A percentile compares a stretch with the other conserved stretches of the same genome.
Evolutionary conservation across 2,113 vertebrate genomes (phyloP).

Genomic region (Lagopus muta): DNA sequence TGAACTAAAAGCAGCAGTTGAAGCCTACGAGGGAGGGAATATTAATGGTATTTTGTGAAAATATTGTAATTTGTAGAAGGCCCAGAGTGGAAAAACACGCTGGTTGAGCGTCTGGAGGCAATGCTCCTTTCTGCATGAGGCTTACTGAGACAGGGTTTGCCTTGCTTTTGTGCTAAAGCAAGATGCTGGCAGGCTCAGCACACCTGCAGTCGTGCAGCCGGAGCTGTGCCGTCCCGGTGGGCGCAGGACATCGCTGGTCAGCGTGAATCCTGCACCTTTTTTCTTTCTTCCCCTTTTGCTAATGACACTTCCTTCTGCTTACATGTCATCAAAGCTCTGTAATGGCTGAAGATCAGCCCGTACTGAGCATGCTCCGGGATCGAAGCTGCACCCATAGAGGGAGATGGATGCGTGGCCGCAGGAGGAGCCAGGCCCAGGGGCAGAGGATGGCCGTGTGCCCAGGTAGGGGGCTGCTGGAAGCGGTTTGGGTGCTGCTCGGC

Average conservation of each 20-base stretch:
- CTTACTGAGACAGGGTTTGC: slow-evolving; percentile 47
- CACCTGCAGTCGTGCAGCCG: neutral
- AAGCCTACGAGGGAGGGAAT: neutral
- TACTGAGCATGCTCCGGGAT: slow-evolving; percentile 80
- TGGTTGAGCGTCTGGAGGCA: neutral
- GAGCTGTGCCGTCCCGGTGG: slow-evolving; percentile 37
- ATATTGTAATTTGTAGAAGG: slow-evolving; percentile 12
- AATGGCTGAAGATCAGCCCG: slow-evolving; percentile 78
- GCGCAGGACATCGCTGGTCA: neutral
- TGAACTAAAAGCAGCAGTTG: neutral
- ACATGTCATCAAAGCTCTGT: slow-evolving; percentile 76
- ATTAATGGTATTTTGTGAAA: slow-evolving; percentile 40
- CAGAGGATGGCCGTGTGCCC: slow-evolving; percentile 28
- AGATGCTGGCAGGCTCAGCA: slow-evolving; percentile 36
- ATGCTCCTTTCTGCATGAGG: neutral
- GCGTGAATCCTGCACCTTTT: slow-evolving; percentile 25
- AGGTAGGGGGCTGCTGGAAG: slow-evolving; percentile 63
- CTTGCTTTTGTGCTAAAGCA: slow-evolving; percentile 61
- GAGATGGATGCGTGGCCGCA: slow-evolving; percentile 76
- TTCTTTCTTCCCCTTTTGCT: neutral
- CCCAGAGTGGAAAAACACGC: slow-evolving; percentile 13
- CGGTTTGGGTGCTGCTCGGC: slow-evolving; percentile 45
- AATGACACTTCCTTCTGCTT: slow-evolving; percentile 78
- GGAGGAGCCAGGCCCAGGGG: slow-evolving; percentile 69
- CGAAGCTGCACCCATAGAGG: slow-evolving; percentile 77